Conservation (phyloP, 2,113 vertebrate species). For the Trichomycterus rosablanca region DNA sequence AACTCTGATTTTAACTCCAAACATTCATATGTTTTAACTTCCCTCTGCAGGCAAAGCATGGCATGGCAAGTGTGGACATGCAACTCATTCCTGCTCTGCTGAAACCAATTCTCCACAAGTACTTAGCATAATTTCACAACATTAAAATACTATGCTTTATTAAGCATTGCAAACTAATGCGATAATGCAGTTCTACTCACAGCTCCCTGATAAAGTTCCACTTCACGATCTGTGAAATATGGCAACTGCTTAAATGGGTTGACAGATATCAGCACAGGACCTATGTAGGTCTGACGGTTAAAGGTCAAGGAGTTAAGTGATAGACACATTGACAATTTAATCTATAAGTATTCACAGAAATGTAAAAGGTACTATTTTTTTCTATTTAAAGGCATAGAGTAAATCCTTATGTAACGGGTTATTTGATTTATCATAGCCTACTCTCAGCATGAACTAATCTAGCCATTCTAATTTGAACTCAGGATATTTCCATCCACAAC, state of each 20-base stretch:
- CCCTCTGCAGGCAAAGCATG: slow-evolving; percentile 5
- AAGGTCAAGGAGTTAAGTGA: slow-evolving; percentile 48
- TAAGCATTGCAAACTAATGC: background rate
- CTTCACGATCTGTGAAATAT: slow-evolving; percentile 74
- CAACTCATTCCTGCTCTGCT: background rate
- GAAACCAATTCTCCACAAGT: background rate
- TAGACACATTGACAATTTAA: background rate
- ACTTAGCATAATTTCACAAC: background rate
- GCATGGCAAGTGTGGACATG: slow-evolving; percentile 22
- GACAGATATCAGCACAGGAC: slow-evolving; percentile 75
- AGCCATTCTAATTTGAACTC: too few relatives aligned
- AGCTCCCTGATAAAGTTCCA: slow-evolving; percentile 79
- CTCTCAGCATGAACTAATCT: too few relatives aligned
- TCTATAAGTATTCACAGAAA: too few relatives aligned
- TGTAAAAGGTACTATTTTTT: too few relatives aligned
- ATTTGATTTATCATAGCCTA: too few relatives aligned
- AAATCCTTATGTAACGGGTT: too few relatives aligned
- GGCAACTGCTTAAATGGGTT: slow-evolving; percentile 80
- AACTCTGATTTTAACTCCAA: background rate
- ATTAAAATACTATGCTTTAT: too few relatives aligned
- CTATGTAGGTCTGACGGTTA: slow-evolving; percentile 73
- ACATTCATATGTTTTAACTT: too few relatives aligned
- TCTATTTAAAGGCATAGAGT: too few relatives aligned
- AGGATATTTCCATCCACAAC: too few relatives aligned
- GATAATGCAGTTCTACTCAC: slow-evolving; percentile 54